Evolutionary conservation across 1,140 invertebrate species (phyloP), one percentile per base, ranked within the genome.

Genomic region (Choristoneura fumiferana): DNA sequence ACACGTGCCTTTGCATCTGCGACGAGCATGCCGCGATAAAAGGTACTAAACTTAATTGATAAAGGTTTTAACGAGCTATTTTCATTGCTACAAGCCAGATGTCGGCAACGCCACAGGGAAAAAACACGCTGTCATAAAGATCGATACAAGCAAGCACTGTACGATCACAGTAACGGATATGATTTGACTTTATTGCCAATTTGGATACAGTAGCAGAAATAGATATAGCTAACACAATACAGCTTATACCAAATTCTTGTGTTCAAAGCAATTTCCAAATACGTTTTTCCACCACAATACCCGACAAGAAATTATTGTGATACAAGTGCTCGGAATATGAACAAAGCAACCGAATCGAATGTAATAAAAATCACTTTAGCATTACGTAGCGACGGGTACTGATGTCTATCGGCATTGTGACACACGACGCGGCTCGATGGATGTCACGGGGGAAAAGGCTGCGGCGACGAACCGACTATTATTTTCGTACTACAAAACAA

Each of bases 341-440:
- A 83, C 78, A 81, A 83, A 87, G 80, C 81, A 76, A 81, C 71
- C 76, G 78, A 83, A 85, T 77, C 82, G 77, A 85, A 87, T 78
- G 75, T 80, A 84, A 84, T 87, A 87, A 87, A 83, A 85, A 85
- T 85, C 84, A 84, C 82, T 87, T 84, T 79, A 80, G 73, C 73
- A 79, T 83, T 81, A 78, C 74, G 67, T 73, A 62, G 63, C 65
- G 82, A 82, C 81, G 76, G 73, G 71, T 73, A 84, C 78, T 84
- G 82, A 84, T 87, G 81, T 84, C 78, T 84, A 82, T 82, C 76
- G 78, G 64, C 71, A 73, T 73, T 77, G 76, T 83, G 81, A 87
- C 76, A 85, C 73, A 83, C 76, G 83, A 78, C 73, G 79, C 80
- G 73, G 80, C 71, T 71, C 78, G 71, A 79, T 78, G 76, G 79